Evolutionary conservation across 2,113 vertebrate species (phyloP), one percentile per base, ranked within the genome.

Genomic region (Excalfactoria chinensis): DNA sequence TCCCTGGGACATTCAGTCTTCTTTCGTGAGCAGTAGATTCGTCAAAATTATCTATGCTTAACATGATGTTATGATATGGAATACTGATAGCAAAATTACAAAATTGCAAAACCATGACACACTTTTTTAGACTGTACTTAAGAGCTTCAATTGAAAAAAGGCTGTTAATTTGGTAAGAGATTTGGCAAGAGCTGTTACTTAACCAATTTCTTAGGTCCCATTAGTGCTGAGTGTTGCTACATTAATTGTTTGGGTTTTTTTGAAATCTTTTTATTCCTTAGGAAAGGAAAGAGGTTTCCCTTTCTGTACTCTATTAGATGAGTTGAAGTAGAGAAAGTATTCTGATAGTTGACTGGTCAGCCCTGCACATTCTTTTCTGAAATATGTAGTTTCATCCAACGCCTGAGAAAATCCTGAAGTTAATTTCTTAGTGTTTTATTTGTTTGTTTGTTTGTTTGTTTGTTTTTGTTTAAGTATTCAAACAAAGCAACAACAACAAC

Each of bases 261-360:
- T 75, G 2, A 3, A n/a, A 75, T 40, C 4, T 20, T 2, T 40
- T 79, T 53, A 59, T 71, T 91, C 6, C 51, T 79, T 82, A 9
- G 44, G 62, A 79, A 81, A 7, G 3, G 8, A 7, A 30, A 7
- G 2, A 44, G 1, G 2, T 1, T 28, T 77, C 9, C 3, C 8
- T 22, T 63, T 67, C 21, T 49, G 1, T 62, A 14, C 5, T 23
- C 67, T 20, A 63, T 51, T 58, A 49, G 15, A 88, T 70, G 30
- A 43, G 10, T 13, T 1, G 1, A 9, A 80, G n/a, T 48, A 59
- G 8, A 5, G 28, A 63, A 86, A 84, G 67, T 9, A 53, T 23
- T 37, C 22, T 48, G 13, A 23, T 8, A 64, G 1, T 20, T 51
- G 17, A 83, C 25, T 3, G 37, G 11, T 30, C 69, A n/a, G n/a